A percentile compares a stretch with the other conserved stretches of the same genome.
Evolutionary conservation across 2,888 invertebrate genomes (phyloP).

Genomic region (Tinea trinotella): DNA sequence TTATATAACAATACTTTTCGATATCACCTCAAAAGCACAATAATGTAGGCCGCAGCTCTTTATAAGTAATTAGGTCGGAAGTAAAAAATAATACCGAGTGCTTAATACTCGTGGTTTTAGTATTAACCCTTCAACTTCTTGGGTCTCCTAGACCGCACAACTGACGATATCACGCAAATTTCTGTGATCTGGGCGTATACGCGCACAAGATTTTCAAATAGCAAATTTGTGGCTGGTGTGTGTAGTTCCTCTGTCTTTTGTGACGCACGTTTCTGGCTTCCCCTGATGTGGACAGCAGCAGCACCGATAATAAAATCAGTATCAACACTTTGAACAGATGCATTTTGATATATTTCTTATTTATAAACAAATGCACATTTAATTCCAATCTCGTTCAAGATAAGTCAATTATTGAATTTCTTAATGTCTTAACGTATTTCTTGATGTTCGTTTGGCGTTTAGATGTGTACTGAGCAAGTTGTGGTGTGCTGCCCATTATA

Average conservation of each 20-base stretch:
- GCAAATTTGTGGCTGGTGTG: conserved; percentile 37
- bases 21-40: conserved; percentile 7
- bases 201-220: conserved; percentile 47
- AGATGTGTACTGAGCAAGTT: conserved; percentile 44
- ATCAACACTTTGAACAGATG: conserved; percentile 42
- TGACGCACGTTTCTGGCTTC: conserved; percentile 34
- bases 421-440: neutral
- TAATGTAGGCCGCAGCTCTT: neutral
- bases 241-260: conserved; percentile 26
- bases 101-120: neutral
- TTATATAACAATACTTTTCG: conserved; percentile 5
- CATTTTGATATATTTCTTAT: conserved; percentile 46
- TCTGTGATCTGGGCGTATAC: conserved; percentile 25
- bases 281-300: conserved; percentile 31
- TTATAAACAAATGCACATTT: neutral
- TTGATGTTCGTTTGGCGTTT: conserved; percentile 39
- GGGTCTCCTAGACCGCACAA: conserved; percentile 29
- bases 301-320: conserved; percentile 33
- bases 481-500: conserved; percentile 41
- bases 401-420: neutral
- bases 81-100: neutral
- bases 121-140: neutral
- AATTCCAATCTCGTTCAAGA: neutral
- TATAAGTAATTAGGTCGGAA: neutral
- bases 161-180: conserved; percentile 20